phyloP scores from a whole-genome alignment of 2,797 vertebrate genomes.

The Pteropus rufus region DNA sequence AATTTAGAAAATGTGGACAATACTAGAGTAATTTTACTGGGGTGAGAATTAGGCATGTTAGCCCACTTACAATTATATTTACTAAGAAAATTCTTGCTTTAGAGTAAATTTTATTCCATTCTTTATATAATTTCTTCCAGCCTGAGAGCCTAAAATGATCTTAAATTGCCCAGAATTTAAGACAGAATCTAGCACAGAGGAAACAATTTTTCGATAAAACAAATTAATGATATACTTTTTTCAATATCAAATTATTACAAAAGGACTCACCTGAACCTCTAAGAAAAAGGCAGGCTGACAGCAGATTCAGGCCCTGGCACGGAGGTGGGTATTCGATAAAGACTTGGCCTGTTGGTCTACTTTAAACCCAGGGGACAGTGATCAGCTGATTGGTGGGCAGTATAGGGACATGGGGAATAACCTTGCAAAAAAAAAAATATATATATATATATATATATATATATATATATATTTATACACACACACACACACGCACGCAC shows the following conservation, averaged over 20 bases:
- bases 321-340: not conserved
- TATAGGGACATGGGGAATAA: not conserved
- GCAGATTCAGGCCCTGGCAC: not conserved
- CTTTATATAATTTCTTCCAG: not conserved
- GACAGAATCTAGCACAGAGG: not conserved
- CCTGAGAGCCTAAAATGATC: not conserved
- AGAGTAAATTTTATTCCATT: not conserved
- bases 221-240: not conserved
- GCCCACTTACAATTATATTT: not conserved
- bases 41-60: not conserved
- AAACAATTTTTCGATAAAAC: not conserved
- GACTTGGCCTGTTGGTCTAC: not conserved
- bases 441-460: too few relatives aligned
- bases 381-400: rapidly evolving
- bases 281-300: not conserved
- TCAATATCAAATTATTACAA: not conserved
- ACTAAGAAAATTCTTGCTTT: not conserved
- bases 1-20: not conserved
- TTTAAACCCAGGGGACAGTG: not conserved
- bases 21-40: too few relatives aligned
- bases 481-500: too few relatives aligned
- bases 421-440: not conserved
- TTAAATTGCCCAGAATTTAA: not conserved
- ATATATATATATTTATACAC: too few relatives aligned
- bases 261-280: not conserved